Evolutionary conservation across 64 coral and sea anemone genomes (phyloP), one percentile per base, ranked within the genome.

Genomic region (Trachythela sp.): DNA sequence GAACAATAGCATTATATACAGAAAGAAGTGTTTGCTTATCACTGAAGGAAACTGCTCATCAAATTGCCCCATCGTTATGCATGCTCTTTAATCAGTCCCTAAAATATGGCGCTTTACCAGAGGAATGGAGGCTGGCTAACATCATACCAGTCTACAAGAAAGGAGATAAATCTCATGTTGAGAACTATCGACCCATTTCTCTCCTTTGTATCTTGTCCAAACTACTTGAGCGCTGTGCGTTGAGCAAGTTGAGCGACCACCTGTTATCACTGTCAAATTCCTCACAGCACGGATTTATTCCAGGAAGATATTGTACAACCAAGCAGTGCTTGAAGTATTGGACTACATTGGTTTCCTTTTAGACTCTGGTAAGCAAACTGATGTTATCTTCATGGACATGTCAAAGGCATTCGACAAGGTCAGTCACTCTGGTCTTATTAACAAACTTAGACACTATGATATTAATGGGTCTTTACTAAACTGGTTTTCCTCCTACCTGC

Each of bases 11-110:
- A n/a, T n/a, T n/a, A n/a, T n/a, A n/a, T n/a, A n/a, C n/a, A n/a
- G n/a, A n/a, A n/a, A n/a, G n/a, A n/a, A n/a, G n/a, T n/a, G n/a
- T n/a, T n/a, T n/a, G n/a, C n/a, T n/a, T n/a, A n/a, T n/a, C n/a
- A 32, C 87, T 93, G 24, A 93, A 93, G 41, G 87, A 89, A 86
- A 89, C 87, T 38, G 92, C 87, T n/a, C 39, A 84, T 45, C 91
- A 92, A 49, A 92, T 89, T 48, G 91, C 83, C 72, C 87, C 87
- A 43, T 85, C 91, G 88, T 39, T 91, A 45, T 70, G 35, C 36
- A 42, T 67, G 50, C 39, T 86, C 22, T 91, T 59, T 50, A 91
- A 91, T 59, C 52, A 49, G 15, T 91, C 48, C 54, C 89, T 91
- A 30, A 13, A 83, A 38, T 30, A 31, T 22, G 76, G 88, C 33